Conservation (phyloP, 2,797 vertebrate species). For the Myotis pilosus region DNA sequence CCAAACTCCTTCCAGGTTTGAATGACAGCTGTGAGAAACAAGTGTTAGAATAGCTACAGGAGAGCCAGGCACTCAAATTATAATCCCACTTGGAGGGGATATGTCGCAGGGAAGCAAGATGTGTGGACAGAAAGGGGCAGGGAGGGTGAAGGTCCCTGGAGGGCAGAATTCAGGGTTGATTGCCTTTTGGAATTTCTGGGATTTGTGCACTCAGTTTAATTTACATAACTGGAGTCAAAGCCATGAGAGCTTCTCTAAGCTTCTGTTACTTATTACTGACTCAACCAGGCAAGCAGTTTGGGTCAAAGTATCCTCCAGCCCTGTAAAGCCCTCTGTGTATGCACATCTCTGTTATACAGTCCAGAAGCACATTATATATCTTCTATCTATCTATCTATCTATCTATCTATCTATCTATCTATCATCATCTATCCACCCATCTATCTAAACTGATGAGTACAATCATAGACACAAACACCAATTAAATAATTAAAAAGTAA, state of each 20-base stretch:
- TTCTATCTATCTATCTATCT: neutral
- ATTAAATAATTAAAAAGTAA: neutral
- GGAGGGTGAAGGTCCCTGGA: neutral
- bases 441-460: neutral
- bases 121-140: too few species aligned
- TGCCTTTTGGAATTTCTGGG: slow-evolving; percentile 26
- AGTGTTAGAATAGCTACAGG: neutral
- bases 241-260: neutral
- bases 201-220: neutral
- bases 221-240: neutral
- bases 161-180: neutral
- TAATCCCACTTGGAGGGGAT: neutral
- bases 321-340: neutral
- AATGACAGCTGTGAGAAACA: neutral
- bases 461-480: neutral
- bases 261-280: neutral
- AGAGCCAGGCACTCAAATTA: fast-evolving
- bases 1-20: neutral
- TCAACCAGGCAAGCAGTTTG: neutral
- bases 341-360: neutral
- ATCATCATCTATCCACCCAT: neutral
- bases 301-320: neutral
- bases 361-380: neutral
- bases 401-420: neutral
- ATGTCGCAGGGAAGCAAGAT: fast-evolving